phyloP scores from a whole-genome alignment of 2,888 invertebrate genomes.

The Macrosiphum euphorbiae region DNA sequence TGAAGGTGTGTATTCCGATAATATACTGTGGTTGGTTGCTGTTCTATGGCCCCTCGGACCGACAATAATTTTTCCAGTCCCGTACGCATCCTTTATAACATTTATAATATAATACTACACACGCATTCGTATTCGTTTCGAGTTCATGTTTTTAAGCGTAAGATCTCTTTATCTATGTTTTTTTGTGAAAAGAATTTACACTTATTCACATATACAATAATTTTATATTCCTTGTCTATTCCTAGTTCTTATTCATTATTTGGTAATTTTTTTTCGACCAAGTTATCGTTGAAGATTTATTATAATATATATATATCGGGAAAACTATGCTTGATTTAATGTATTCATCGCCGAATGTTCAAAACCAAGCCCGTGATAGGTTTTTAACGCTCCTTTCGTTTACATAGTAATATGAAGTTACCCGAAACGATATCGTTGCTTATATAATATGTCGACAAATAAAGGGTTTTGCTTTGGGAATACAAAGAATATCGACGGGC shows the following conservation, averaged over 20 bases:
- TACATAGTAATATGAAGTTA: conserved; percentile 6
- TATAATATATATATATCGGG: not conserved
- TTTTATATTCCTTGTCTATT: not conserved
- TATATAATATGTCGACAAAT: not conserved
- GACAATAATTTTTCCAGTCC: not conserved
- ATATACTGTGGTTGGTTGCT: not conserved
- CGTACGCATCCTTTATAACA: not conserved
- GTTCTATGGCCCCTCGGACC: not conserved
- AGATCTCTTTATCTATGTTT: not conserved
- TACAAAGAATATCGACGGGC: conserved; percentile 8
- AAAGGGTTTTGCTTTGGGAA: conserved; percentile 21
- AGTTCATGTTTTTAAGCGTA: not conserved
- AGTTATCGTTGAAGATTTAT: not conserved
- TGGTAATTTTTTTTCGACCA: not conserved
- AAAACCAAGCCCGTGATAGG: not conserved
- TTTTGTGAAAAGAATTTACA: not conserved
- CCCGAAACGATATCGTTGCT: not conserved
- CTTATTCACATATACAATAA: no score
- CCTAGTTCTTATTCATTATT: not conserved
- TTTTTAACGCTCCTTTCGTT: conserved; percentile 8
- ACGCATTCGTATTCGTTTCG: not conserved
- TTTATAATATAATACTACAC: not conserved
- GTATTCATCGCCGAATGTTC: not conserved
- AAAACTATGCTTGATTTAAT: not conserved
- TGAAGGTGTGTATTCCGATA: not conserved